A percentile compares a stretch with the other conserved stretches of the same genome.
Conservation (phyloP, 2,888 invertebrate genomes). For the Cheilosia soror region DNA sequence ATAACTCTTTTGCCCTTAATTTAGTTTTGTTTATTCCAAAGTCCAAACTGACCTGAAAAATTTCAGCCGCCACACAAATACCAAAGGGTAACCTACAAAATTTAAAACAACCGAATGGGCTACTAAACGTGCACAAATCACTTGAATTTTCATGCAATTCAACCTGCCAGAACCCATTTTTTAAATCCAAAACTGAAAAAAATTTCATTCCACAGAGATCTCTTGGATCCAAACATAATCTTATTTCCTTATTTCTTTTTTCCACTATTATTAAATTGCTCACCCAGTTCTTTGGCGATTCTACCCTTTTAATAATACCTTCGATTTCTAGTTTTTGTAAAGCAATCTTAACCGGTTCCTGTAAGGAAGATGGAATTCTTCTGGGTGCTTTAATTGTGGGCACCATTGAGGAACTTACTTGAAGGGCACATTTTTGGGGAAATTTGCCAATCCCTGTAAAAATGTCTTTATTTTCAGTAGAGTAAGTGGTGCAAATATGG, state of each 20-base stretch:
- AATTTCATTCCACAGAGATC: slow-evolving; percentile 17
- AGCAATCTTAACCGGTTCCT: slow-evolving; percentile 5
- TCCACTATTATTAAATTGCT: slow-evolving; percentile 27
- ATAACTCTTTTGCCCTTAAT: slow-evolving; percentile 62
- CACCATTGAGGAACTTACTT: slow-evolving; percentile 2
- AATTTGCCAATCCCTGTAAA: slow-evolving; percentile 18
- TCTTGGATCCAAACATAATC: slow-evolving; percentile 22
- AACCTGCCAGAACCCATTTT: slow-evolving; percentile 20
- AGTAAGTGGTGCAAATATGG: no score
- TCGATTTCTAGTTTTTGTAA: slow-evolving; percentile 8
- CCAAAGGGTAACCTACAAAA: slow-evolving; percentile 19
- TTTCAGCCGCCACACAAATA: slow-evolving; percentile 8
- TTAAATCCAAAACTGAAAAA: slow-evolving; percentile 9
- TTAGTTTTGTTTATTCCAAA: slow-evolving; percentile 76
- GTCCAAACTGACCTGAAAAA: slow-evolving; percentile 31
- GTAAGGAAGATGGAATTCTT: slow-evolving; percentile 10
- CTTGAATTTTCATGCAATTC: slow-evolving; percentile 8
- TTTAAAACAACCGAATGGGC: slow-evolving; percentile 9
- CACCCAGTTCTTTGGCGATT: slow-evolving; percentile 5
- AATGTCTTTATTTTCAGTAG: slow-evolving; percentile 30
- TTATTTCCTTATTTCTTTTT: slow-evolving; percentile 12
- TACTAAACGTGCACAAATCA: slow-evolving; percentile 18
- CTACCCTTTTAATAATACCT: slow-evolving; percentile 19
- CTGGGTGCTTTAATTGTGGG: background rate
- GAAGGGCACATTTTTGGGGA: slow-evolving; percentile 12